phyloP scores from a whole-genome alignment of 2,113 vertebrate species.

The Furnarius figulus region DNA sequence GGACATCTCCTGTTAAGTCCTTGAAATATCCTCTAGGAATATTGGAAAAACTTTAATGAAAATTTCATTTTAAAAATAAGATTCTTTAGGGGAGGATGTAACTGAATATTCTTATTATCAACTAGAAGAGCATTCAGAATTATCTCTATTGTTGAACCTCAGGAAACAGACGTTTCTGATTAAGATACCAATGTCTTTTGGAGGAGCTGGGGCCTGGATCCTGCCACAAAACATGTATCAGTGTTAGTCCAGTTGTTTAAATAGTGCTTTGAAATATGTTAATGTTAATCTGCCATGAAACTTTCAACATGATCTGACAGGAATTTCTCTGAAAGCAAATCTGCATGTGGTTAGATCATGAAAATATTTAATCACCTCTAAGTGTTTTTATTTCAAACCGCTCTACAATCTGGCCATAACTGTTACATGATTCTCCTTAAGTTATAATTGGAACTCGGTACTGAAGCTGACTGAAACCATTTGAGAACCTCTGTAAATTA shows the following conservation, averaged over 20 bases:
- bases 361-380: neutral
- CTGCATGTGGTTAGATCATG: neutral
- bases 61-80: neutral
- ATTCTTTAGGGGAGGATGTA: neutral
- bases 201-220: neutral
- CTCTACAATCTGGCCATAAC: neutral
- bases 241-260: neutral
- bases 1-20: neutral
- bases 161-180: neutral
- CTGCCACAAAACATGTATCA: neutral
- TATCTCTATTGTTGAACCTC: neutral
- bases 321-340: neutral
- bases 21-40: neutral
- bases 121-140: neutral
- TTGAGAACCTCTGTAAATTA: slow-evolving; percentile 70
- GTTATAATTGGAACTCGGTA: slow-evolving; percentile 30
- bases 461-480: slow-evolving; percentile 51
- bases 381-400: neutral
- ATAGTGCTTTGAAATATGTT: neutral
- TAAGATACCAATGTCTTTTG: neutral
- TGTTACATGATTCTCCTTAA: slow-evolving; percentile 51
- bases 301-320: neutral
- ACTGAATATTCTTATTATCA: neutral
- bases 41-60: neutral
- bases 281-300: neutral